Percentiles rank a stretch among this genome's conserved stretches.
Conservation (phyloP, 2,888 invertebrate species). For the Drosophila falleni region DNA sequence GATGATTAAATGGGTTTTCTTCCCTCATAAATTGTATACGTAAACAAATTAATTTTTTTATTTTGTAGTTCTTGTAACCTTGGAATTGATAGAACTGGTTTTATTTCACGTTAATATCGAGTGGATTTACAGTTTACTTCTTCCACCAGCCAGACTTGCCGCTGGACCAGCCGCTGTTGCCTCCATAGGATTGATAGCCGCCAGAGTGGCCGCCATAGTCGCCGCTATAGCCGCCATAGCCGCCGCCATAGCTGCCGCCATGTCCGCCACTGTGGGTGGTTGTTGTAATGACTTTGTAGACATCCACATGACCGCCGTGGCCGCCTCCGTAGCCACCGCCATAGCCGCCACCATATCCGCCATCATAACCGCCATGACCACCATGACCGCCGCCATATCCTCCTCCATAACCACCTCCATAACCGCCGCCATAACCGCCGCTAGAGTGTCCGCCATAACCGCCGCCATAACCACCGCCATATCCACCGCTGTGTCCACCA, state of each 20-base stretch:
- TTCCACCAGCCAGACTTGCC: conserved; percentile 73
- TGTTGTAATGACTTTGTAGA: conserved; percentile 53
- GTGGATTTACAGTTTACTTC: conserved; percentile 49
- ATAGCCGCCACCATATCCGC: conserved; percentile 32
- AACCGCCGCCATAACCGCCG: conserved; percentile 29
- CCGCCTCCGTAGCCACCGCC: conserved; percentile 17
- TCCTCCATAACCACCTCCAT: conserved; percentile 24
- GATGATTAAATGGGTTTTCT: conserved; percentile 13
- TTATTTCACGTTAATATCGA: conserved; percentile 4
- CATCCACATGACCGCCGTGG: conserved; percentile 43
- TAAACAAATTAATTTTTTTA: conserved; percentile 7
- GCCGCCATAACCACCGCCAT: conserved; percentile 37
- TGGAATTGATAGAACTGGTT: conserved; percentile 18
- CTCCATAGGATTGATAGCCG: conserved; percentile 14
- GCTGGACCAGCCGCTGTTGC: conserved; percentile 26
- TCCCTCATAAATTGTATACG: conserved; percentile 31
- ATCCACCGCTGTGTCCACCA: conserved; percentile 44
- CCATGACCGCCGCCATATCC: conserved; percentile 26
- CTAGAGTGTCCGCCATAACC: conserved; percentile 34
- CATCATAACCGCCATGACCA: conserved; percentile 34
- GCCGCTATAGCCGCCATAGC: conserved; percentile 44
- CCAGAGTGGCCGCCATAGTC: conserved; percentile 23
- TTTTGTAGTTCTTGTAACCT: conserved; percentile 22
- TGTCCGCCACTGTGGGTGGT: conserved; percentile 41
- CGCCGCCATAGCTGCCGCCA: conserved; percentile 49